Evolutionary conservation across 2,888 invertebrate genomes (phyloP).

Genomic region (Cephus runcator): DNA sequence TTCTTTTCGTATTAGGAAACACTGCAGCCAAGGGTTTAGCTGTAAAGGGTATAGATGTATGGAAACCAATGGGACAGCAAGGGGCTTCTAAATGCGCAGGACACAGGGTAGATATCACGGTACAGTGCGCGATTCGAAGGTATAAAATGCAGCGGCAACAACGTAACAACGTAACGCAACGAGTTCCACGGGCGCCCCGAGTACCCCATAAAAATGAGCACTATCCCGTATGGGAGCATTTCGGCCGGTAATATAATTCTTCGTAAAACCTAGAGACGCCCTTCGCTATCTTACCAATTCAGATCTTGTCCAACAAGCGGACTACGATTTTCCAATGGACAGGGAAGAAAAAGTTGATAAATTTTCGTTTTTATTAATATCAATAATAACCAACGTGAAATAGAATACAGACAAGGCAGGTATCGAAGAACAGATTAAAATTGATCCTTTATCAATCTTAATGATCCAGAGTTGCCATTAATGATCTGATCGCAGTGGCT

Average conservation of each 20-base stretch:
- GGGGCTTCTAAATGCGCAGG: neutral
- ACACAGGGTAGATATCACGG: neutral
- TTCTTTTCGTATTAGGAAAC: neutral
- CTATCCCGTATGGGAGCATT: slow-evolving; percentile 2
- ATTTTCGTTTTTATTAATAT: neutral
- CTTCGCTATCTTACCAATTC: neutral
- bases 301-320: neutral
- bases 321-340: neutral
- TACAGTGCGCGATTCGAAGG: neutral
- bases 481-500: neutral
- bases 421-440: neutral
- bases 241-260: slow-evolving; percentile 1
- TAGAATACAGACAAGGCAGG: neutral
- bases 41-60: neutral
- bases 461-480: neutral
- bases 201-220: slow-evolving; percentile 22
- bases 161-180: slow-evolving; percentile 12
- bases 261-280: neutral
- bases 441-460: neutral
- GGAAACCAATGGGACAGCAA: neutral
- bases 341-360: neutral
- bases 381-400: neutral
- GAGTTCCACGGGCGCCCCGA: slow-evolving; percentile 10
- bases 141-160: slow-evolving; percentile 22
- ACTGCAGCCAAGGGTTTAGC: neutral